Percentiles rank a stretch among this genome's conserved stretches.
Evolutionary conservation across 2,797 vertebrate genomes (phyloP).

Genomic region (Uromys caudimaculatus): DNA sequence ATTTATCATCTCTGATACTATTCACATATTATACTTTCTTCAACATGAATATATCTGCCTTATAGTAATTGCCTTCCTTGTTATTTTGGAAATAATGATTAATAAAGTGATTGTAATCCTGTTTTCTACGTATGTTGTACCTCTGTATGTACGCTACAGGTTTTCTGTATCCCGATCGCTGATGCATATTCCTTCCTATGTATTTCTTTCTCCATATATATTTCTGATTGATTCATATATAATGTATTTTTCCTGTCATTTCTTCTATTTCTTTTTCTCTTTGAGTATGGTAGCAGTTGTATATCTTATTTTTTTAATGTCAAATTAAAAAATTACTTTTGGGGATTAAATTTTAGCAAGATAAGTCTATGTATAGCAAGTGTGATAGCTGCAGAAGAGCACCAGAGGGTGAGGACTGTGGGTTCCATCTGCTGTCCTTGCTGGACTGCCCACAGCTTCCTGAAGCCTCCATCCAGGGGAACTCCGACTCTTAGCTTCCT

Average conservation of each 20-base stretch:
- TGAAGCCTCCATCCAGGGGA: neutral
- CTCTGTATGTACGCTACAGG: neutral
- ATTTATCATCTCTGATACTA: neutral
- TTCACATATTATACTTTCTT: constrained; percentile 13
- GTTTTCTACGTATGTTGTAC: neutral
- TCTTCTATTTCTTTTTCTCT: neutral
- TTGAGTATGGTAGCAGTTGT: neutral
- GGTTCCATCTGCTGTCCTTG: neutral
- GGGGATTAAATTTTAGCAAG: neutral
- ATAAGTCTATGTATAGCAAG: neutral
- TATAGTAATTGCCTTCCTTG: neutral
- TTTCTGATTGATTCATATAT: neutral
- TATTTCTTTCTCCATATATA: neutral
- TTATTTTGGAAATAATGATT: neutral
- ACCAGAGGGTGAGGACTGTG: neutral
- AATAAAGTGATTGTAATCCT: neutral
- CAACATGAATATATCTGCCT: neutral
- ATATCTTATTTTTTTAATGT: neutral
- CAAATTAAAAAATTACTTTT: neutral
- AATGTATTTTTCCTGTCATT: neutral
- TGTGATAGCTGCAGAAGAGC: neutral
- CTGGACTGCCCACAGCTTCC: neutral
- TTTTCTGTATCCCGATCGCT: neutral
- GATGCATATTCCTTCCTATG: neutral
- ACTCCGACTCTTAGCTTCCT: neutral